phyloP scores from a whole-genome alignment of 2,888 invertebrate genomes.

The Leucoptera coffeella region DNA sequence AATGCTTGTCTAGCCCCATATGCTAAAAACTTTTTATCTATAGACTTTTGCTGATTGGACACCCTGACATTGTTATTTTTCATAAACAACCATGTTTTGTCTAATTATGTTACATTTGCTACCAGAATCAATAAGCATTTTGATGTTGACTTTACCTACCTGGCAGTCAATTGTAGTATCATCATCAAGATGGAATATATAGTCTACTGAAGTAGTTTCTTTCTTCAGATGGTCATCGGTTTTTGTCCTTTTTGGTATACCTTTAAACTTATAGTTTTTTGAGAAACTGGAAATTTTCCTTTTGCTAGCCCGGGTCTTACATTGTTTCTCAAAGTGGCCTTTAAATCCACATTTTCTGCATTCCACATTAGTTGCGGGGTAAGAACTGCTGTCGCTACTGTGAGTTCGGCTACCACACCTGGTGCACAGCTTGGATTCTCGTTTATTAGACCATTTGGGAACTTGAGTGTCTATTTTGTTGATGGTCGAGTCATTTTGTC shows the following conservation, averaged over 20 bases:
- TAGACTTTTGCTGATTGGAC: conserved; percentile 4
- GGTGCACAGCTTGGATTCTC: not conserved
- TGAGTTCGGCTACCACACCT: not conserved
- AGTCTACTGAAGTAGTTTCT: not conserved
- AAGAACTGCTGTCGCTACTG: not conserved
- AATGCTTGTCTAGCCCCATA: conserved; percentile 8
- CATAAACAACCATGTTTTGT: conserved; percentile 7
- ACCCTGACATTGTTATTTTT: conserved; percentile 4
- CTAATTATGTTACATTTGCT: conserved; percentile 8
- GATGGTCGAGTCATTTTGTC: not conserved
- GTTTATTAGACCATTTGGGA: too few species aligned
- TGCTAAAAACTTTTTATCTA: conserved; percentile 7
- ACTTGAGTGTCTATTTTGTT: not conserved
- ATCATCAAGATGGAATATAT: not conserved
- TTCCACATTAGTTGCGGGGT: not conserved
- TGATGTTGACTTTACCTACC: conserved; percentile 6
- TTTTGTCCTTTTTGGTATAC: not conserved
- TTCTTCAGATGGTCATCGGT: not conserved
- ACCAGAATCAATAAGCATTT: conserved; percentile 9
- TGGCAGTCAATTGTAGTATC: conserved; percentile 5
- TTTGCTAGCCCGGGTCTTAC: not conserved
- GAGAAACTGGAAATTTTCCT: too few species aligned
- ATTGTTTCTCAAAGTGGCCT: not conserved
- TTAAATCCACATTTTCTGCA: conserved; percentile 1
- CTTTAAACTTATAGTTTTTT: too few species aligned